Base-by-base conservation (phyloP, 1,140 invertebrate species). In the Dendrolimus punctatus region DNA sequence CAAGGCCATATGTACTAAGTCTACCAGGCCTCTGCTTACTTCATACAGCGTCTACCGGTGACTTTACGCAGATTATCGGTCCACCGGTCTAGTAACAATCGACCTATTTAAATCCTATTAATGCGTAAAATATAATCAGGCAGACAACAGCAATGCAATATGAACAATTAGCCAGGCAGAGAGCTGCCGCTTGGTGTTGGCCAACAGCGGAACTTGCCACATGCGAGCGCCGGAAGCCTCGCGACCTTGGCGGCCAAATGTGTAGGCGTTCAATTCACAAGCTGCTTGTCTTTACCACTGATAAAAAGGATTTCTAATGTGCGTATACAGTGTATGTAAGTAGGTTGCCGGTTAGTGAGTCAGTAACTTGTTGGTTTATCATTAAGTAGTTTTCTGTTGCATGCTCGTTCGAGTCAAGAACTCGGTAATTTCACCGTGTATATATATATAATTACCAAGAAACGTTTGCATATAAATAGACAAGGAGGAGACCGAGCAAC, bases 201-300 rank as follows among this genome's bases (percentile, higher is more conserved):
- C 57, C 60, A 71, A 83, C 72, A 73, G 56, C 80, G 82, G 80
- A 83, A 76, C 80, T 85, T 85, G 73, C 82, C 53, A 51, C 74
- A 81, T 51, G 23, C 23, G 62, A 66, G 66, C 67, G 60, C 49
- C 60, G 81, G 79, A 80, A 78, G 63, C 62, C 45, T 42, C 49
- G 52, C 66, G 73, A 76, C 80, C 80, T 85, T 85, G 63, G 54
- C 60, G 67, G 53, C 70, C 52, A 54, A 69, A 68, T 56, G 58
- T 57, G 23, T 23, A 60, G 63, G 53, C 64, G 59, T 44, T 54
- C 45, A 40, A 57, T 44, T 46, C 49, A 49, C 51, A 43, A 47
- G 44, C 52, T 42, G 23, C 23, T 38, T 49, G 53, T 64, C 49
- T 67, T 60, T 60, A 48, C 44, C 55, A 47, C 59, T 57, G 50